A percentile compares a stretch with the other conserved stretches of the same genome.
phyloP scores from a whole-genome alignment of 1,140 invertebrate genomes.

The Rhynchophorus ferrugineus region DNA sequence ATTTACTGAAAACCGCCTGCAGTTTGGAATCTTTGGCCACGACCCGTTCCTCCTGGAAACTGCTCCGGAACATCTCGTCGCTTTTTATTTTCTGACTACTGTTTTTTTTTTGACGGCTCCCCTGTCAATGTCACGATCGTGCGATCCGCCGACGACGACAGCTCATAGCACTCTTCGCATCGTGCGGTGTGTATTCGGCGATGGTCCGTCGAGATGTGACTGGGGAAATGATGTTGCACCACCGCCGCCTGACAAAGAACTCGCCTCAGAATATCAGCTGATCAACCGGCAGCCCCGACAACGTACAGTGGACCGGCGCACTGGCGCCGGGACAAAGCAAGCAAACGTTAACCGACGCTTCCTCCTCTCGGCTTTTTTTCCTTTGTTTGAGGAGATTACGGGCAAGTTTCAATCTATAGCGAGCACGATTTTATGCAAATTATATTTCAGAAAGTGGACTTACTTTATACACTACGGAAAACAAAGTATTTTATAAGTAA shows the following conservation, averaged over 20 bases:
- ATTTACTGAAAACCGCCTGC: conserved; percentile 33
- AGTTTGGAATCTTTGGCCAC: conserved; percentile 28
- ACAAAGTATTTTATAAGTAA: no score
- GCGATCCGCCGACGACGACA: no score
- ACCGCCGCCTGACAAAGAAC: conserved; percentile 31
- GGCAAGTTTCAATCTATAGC: no score
- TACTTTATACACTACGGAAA: no score
- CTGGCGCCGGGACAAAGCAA: conserved; percentile 1
- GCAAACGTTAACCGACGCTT: no score
- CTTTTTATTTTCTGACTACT: neutral
- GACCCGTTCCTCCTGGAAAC: conserved; percentile 31
- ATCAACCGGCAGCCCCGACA: conserved; percentile 24
- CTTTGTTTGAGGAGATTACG: neutral
- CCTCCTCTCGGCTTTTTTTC: conserved; percentile 6
- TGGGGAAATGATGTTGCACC: conserved; percentile 12
- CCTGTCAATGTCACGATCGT: no score
- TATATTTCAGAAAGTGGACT: no score
- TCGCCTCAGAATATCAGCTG: conserved; percentile 31
- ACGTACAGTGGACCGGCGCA: conserved; percentile 1
- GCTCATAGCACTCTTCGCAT: conserved; percentile 18
- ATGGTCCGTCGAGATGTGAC: conserved; percentile 1
- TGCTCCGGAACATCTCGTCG: conserved; percentile 31
- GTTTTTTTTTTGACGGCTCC: conserved; percentile 4
- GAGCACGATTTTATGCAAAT: no score
- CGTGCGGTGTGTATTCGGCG: conserved; percentile 1